phyloP scores from a whole-genome alignment of 2,888 invertebrate genomes.

The Saturnia pavonia region DNA sequence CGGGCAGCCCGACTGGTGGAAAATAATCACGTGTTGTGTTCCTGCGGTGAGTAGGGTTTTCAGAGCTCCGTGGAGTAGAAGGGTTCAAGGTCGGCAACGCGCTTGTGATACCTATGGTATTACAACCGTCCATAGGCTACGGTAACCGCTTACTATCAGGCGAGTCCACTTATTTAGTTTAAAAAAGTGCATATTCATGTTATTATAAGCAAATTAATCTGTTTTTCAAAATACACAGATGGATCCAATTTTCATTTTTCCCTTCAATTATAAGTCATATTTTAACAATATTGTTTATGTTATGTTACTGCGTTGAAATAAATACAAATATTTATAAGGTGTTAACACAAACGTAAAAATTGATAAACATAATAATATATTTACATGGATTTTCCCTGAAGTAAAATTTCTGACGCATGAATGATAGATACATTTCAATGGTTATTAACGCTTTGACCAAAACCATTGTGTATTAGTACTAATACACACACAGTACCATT shows the following conservation, averaged over 20 bases:
- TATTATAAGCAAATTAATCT: too few relatives aligned
- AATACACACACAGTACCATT: background rate
- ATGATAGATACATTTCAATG: background rate
- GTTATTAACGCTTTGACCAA: background rate
- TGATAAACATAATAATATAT: background rate
- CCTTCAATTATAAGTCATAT: background rate
- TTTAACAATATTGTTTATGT: constrained; percentile 1
- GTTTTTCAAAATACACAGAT: too few relatives aligned
- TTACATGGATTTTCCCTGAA: constrained; percentile 9
- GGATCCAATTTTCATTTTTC: background rate
- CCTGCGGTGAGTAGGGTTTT: too few relatives aligned
- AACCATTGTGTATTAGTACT: background rate
- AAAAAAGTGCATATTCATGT: too few relatives aligned
- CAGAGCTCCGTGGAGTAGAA: too few relatives aligned
- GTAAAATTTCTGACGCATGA: constrained; percentile 8
- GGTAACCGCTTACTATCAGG: too few relatives aligned
- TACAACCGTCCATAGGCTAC: too few relatives aligned
- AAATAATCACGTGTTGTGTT: too few relatives aligned
- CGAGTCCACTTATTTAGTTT: too few relatives aligned
- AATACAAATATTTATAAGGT: background rate
- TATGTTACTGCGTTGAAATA: background rate
- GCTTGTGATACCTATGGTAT: too few relatives aligned
- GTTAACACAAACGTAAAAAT: background rate
- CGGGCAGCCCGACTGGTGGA: too few relatives aligned
- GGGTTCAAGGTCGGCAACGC: too few relatives aligned